Conservation (phyloP, 2,797 vertebrate genomes). For the Sebastes alutus region DNA sequence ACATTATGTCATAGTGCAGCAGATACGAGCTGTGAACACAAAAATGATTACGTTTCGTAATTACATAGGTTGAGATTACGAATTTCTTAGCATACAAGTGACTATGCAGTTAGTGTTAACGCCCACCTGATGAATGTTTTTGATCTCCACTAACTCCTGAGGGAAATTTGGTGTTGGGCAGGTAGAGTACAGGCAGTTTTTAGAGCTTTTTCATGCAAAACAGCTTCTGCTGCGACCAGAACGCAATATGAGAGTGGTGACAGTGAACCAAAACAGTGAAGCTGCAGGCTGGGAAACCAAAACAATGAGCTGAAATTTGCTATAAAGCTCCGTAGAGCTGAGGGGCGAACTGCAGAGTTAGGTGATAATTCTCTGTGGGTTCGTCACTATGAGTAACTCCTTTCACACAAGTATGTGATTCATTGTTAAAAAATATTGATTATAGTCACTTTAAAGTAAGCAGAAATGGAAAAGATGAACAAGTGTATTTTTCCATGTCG, state of each 20-base stretch:
- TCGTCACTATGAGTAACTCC: not conserved
- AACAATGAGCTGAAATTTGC: not conserved
- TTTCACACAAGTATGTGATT: not conserved
- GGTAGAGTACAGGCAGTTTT: not conserved
- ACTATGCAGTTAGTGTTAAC: not conserved
- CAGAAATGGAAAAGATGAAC: not conserved
- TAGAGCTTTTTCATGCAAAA: not conserved
- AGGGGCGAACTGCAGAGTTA: not conserved
- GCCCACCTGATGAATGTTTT: not conserved
- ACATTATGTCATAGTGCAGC: not conserved
- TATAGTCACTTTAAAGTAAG: not conserved
- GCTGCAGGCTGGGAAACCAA: not conserved
- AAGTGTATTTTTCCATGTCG: not conserved
- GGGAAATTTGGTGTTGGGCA: not conserved
- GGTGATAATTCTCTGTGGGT: not conserved
- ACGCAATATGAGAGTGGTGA: accelerated
- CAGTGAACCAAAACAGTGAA: not conserved
- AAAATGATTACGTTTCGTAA: not conserved
- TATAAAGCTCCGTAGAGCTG: not conserved
- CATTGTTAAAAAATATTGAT: not conserved
- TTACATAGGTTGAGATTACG: not conserved
- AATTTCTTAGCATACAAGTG: not conserved
- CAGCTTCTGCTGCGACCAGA: not conserved
- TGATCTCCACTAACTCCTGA: not conserved
- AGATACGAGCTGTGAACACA: not conserved